Percentiles rank a stretch among this genome's conserved stretches.
Evolutionary conservation across 2,888 invertebrate genomes (phyloP).

Genomic region (Agonopterix heracliana): DNA sequence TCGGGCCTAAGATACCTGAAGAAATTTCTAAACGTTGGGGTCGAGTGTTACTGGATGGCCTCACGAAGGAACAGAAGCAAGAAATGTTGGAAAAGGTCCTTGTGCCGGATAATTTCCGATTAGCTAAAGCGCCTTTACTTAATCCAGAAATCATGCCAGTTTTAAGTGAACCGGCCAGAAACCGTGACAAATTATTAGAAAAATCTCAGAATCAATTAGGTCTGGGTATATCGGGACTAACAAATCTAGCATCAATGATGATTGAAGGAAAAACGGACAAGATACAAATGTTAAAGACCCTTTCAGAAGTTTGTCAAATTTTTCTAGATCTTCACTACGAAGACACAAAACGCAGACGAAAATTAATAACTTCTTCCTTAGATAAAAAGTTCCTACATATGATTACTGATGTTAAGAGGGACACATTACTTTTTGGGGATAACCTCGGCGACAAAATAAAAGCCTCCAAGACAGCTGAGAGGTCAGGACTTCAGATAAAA

Average conservation of each 20-base stretch:
- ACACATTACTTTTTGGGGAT: constrained; percentile 9
- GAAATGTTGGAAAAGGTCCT: constrained; percentile 1
- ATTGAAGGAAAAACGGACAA: constrained; percentile 4
- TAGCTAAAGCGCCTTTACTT: constrained; percentile 5
- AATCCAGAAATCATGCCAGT: constrained; percentile 7
- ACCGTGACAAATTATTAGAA: constrained; percentile 7
- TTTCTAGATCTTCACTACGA: constrained; percentile 9
- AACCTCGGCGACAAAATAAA: constrained; percentile 12
- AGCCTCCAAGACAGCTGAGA: constrained; percentile 9
- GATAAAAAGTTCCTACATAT: constrained; percentile 13
- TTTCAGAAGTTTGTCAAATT: constrained; percentile 7
- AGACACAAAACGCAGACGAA: constrained; percentile 8
- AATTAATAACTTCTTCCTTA: constrained; percentile 6
- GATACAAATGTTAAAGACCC: constrained; percentile 3
- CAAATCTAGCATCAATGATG: background rate
- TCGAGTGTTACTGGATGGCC: constrained; percentile 6
- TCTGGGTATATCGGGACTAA: constrained; percentile 3
- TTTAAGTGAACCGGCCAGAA: constrained; percentile 2
- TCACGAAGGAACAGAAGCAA: constrained; percentile 6
- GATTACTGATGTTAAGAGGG: constrained; percentile 7
- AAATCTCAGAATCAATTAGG: constrained; percentile 5
- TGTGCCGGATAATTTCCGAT: constrained; percentile 1
- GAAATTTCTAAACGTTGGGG: constrained; percentile 10
- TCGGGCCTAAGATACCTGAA: constrained; percentile 7
- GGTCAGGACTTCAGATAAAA: constrained; percentile 12